These are phyloP conservation scores for Halictus quadricinctus DNA, from an alignment of 2,888 invertebrate species.

Conservation along the genomic window DNA sequence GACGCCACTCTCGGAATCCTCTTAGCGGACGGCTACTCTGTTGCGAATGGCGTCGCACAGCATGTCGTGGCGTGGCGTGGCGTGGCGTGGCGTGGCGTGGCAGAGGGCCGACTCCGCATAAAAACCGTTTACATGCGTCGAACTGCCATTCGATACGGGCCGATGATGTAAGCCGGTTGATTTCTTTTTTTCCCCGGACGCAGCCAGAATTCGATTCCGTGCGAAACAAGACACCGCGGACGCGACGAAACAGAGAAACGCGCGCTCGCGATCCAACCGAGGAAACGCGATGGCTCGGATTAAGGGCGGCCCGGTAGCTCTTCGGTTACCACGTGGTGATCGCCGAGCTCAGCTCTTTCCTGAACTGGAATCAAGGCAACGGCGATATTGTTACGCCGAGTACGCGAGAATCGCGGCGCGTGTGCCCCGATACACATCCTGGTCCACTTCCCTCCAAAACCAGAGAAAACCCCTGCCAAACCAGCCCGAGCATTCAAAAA, in stretches of 20 bases:
- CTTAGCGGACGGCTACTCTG: slow-evolving; percentile 3
- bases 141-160: slow-evolving; percentile 17
- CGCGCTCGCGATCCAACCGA: neutral
- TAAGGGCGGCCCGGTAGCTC: neutral
- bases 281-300: slow-evolving; percentile 24
- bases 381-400: neutral
- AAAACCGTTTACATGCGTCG: slow-evolving; percentile 6
- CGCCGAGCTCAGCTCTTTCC: slow-evolving; percentile 14
- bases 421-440: neutral
- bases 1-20: neutral
- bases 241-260: slow-evolving; percentile 14
- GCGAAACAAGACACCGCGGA: slow-evolving; percentile 29
- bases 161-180: slow-evolving; percentile 5
- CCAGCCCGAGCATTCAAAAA: neutral
- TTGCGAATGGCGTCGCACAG: neutral
- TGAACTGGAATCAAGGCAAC: neutral
- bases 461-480: neutral
- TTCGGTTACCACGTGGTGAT: slow-evolving; percentile 26
- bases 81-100: neutral
- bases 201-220: slow-evolving; percentile 36
- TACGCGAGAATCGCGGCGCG: neutral
- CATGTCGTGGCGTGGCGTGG: neutral
- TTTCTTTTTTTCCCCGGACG: slow-evolving; percentile 15
- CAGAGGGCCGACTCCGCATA: neutral
- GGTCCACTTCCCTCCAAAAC: neutral